Evolutionary conservation across 2,113 vertebrate species (phyloP), one percentile per base, ranked within the genome.

Genomic region (Emydura subglobosa): DNA sequence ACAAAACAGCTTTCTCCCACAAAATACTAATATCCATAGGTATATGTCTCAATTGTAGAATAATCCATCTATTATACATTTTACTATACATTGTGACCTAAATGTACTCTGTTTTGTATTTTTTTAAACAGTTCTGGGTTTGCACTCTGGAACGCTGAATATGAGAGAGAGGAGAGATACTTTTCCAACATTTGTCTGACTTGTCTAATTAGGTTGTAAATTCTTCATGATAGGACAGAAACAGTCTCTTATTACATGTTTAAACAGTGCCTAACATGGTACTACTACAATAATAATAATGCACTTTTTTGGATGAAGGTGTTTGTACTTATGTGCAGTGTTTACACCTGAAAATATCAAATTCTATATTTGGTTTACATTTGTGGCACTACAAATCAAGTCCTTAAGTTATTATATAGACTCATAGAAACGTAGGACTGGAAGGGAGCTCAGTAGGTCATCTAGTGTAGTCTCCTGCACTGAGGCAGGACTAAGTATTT

Each of bases 181-280:
- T 1, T 76, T 44, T 44, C 42, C 74, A 47, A 17, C 31, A 74
- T 57, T n/a, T 83, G 27, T 79, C 81, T 78, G 29, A 1, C 57
- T 1, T 1, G 9, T 27, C 53, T 72, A 22, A 16, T 1, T 6
- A 25, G 2, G 81, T 2, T 2, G 44, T 2, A 0, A 39, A 0
- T 83, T 94, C 90, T 53, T 44, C 51, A 65, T 47, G 51, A 53
- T 53, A 53, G n/a, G 9, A 22, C 83, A 76, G 22, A 74, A 54
- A 22, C 16, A 12, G 25, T n/a, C 31, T 51, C 82, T 88, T 34
- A n/a, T 55, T 65, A 16, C 1, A 12, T 76, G 39, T 44, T 27
- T 42, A 51, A 1, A 22, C 2, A 72, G 24, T 53, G 42, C 24
- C 24, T 27, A 47, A 39, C 74, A 47, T 1, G 9, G 13, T 8